These are phyloP conservation scores for Metopia argyrocephala DNA, from an alignment of 2,888 invertebrate genomes.

Conservation along the genomic window DNA sequence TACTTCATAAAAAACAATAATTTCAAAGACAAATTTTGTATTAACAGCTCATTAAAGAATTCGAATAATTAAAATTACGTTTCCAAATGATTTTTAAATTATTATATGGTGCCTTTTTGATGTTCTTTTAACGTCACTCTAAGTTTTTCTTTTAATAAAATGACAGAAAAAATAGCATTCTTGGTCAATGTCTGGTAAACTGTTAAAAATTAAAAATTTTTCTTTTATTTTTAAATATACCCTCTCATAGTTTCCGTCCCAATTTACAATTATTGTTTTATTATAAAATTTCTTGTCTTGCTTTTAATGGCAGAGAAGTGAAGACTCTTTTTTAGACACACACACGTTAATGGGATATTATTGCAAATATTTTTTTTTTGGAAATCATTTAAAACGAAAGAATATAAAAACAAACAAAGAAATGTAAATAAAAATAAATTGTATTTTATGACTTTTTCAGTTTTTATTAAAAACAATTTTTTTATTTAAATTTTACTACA, in stretches of 20 bases:
- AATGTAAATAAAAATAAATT: neutral
- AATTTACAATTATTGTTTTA: slow-evolving; percentile 10
- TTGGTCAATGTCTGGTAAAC: slow-evolving; percentile 19
- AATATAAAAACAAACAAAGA: neutral
- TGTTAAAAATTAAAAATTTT: slow-evolving; percentile 10
- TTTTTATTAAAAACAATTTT: neutral
- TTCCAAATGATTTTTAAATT: neutral
- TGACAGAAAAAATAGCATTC: no score
- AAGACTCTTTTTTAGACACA: neutral
- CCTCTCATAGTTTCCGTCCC: no score
- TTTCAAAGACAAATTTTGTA: neutral
- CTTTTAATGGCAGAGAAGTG: neutral
- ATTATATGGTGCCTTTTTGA: neutral
- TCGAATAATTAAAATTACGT: slow-evolving; percentile 2
- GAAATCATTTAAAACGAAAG: slow-evolving; percentile 7
- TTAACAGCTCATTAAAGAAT: slow-evolving; percentile 14
- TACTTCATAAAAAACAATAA: no score
- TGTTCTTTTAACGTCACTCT: neutral
- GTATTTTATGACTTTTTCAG: neutral
- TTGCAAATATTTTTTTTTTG: neutral
- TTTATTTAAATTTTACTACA: neutral
- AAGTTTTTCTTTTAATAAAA: no score
- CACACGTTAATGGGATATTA: neutral
- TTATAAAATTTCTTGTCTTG: neutral
- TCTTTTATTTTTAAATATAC: slow-evolving; percentile 6